Evolutionary conservation across 2,113 vertebrate species (phyloP).

Genomic region (Hippopotamus amphibius): DNA sequence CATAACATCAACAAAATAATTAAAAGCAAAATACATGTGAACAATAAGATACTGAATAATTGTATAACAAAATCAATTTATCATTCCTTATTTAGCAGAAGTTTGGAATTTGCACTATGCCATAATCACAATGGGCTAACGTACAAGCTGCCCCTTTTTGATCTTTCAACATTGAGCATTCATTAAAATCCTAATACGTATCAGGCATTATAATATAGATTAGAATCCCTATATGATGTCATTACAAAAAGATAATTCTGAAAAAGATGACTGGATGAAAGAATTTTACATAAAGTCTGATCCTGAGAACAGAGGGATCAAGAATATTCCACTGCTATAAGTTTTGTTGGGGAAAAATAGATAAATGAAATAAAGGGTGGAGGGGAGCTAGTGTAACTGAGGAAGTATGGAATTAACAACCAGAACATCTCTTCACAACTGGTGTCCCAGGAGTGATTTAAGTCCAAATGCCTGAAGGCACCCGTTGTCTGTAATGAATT

Average conservation of each 20-base stretch:
- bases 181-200: background rate
- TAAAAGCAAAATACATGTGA: background rate
- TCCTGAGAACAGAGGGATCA: background rate
- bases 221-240: background rate
- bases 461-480: background rate
- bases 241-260: background rate
- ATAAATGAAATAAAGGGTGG: accelerated
- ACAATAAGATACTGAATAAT: background rate
- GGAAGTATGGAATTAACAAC: background rate
- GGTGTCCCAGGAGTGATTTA: background rate
- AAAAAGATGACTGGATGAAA: background rate
- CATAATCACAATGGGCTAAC: background rate
- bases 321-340: background rate
- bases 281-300: background rate
- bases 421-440: background rate
- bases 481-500: background rate
- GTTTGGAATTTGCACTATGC: background rate
- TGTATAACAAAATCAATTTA: background rate
- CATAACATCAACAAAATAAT: background rate
- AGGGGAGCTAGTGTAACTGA: background rate
- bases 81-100: background rate
- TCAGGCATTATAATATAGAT: background rate
- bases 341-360: background rate
- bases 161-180: background rate
- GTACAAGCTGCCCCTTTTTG: background rate